Base-by-base conservation (phyloP, 1,140 invertebrate species). In the Adoxophyes honmai region DNA sequence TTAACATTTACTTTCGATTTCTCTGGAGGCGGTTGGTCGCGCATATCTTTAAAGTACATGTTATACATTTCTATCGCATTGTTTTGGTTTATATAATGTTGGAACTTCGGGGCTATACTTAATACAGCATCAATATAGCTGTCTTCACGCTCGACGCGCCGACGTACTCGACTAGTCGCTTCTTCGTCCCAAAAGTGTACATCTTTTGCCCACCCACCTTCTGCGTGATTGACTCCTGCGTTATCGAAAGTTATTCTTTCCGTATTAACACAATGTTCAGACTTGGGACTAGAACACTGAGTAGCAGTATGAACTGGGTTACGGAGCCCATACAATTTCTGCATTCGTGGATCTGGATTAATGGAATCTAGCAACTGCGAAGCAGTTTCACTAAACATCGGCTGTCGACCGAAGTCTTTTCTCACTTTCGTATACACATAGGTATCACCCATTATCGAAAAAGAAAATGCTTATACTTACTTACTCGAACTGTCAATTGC, bases 181-280 rank as follows among this genome's bases (percentile, higher is more conserved):
- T 99, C 97, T 18, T 94, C 91, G 78, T 99, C 97, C 13, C 92
- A 89, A 68, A 92, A 92, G 75, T 97, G 96, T 44, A 99, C 92
- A 69, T 98, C 97, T 90, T 97, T 98, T 0, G 98, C 97, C 98
- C 98, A 99, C 0, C 97, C 98, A 34, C 98, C 98, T 90, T 99
- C 98, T 9, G 92, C 91, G 78, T 99, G 98, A 63, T 95, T 94
- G 72, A 97, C 94, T 0, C 95, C 94, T 14, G 90, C 84, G 59
- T 92, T 91, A 59, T 92, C 92, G 70, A 92, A 94, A 55, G 94
- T 93, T 57, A 94, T 94, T 67, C 94, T 71, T 57, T 84, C 72
- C 4, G 91, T 91, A 57, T 91, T 92, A 62, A 93, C 91, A 76
- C 92, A 90, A 64, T 93, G 92, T 42, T 90, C 73, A n/a, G 92